These are phyloP conservation scores for Synanceia verrucosa DNA, from an alignment of 2,797 vertebrate species.

Conservation along the genomic window DNA sequence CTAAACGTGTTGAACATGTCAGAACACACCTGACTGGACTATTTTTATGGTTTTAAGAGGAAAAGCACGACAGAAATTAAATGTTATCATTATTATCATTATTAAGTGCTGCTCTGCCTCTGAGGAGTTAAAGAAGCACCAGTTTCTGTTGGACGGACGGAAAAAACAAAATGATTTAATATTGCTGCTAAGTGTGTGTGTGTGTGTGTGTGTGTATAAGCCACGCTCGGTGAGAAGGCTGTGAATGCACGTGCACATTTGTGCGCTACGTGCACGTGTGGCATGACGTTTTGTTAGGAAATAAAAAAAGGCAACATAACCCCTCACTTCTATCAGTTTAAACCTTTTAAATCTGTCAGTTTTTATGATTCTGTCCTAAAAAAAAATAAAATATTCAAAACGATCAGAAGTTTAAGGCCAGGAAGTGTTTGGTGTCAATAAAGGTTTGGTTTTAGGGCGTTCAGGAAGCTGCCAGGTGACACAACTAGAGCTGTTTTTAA, in stretches of 20 bases:
- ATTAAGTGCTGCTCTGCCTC: no score
- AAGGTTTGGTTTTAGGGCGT: neutral
- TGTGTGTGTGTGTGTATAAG: constrained; percentile 45
- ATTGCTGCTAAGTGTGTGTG: constrained; percentile 49
- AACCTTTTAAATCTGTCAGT: neutral
- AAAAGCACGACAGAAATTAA: no score
- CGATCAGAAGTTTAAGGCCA: neutral
- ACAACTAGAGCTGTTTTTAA: no score
- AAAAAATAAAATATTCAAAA: neutral
- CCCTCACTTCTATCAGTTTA: neutral
- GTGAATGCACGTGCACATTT: constrained; percentile 18
- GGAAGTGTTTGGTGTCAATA: neutral
- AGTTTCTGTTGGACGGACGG: no score
- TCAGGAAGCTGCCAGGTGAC: neutral
- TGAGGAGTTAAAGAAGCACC: neutral
- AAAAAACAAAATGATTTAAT: neutral
- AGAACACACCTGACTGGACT: no score
- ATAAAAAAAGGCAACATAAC: constrained; percentile 31
- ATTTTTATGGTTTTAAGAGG: no score
- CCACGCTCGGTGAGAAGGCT: constrained; percentile 68
- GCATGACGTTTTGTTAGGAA: constrained; percentile 4
- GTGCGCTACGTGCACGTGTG: neutral
- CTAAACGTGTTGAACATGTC: no score
- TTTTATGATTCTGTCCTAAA: neutral
- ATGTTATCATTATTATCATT: no score